These are phyloP conservation scores for Leptodactylus fallax DNA, from an alignment of 2,797 vertebrate species.

Conservation along the genomic window DNA sequence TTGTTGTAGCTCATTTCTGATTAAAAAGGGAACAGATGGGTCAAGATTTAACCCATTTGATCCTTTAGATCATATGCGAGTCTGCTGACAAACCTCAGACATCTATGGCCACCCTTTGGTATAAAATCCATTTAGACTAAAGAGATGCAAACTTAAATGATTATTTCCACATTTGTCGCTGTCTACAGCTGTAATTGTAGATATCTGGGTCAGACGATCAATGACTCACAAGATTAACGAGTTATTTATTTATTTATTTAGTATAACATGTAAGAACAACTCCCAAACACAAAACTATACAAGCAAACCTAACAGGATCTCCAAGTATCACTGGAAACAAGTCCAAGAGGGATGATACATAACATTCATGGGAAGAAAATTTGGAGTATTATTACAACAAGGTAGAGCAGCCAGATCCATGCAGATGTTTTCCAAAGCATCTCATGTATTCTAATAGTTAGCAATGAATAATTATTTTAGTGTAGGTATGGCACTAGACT, in stretches of 20 bases:
- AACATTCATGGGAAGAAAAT: constrained; percentile 1
- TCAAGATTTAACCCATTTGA: too few relatives aligned
- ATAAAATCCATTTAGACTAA: background rate
- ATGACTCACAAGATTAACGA: constrained; percentile 25
- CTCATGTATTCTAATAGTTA: background rate
- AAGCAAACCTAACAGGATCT: constrained; percentile 46
- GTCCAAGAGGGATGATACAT: background rate
- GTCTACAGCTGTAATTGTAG: background rate
- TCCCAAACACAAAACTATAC: background rate
- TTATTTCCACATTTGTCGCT: background rate
- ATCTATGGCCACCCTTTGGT: background rate
- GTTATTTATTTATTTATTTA: background rate
- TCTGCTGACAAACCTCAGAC: background rate
- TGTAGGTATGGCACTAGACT: too few relatives aligned
- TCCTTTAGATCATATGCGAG: background rate
- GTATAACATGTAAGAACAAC: background rate
- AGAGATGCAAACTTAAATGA: background rate
- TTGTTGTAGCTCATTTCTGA: too few relatives aligned
- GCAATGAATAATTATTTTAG: background rate
- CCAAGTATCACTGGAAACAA: constrained; percentile 35
- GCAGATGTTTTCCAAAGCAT: too few relatives aligned
- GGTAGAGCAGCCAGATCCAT: background rate
- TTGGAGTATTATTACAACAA: background rate
- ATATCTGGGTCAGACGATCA: constrained; percentile 6
- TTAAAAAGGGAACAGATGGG: too few relatives aligned